Evolutionary conservation across 2,888 invertebrate genomes (phyloP).

Genomic region (Priocnemis perturbator): DNA sequence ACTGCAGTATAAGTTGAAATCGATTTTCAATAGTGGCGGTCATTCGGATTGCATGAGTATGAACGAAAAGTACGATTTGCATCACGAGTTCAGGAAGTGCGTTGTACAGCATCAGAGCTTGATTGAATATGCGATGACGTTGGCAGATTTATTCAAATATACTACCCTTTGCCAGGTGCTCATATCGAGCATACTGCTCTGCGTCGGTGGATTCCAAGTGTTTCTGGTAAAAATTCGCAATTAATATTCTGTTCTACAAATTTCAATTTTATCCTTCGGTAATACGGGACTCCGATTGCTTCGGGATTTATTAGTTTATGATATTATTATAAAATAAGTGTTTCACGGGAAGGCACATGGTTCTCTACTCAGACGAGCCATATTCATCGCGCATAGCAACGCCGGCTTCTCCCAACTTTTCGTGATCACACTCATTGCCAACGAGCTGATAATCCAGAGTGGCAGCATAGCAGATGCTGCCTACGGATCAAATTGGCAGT

Average conservation of each 20-base stretch:
- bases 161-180: conserved; percentile 44
- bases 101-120: conserved; percentile 37
- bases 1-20: conserved; percentile 22
- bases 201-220: conserved; percentile 53
- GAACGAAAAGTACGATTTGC: not conserved
- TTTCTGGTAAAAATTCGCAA: conserved; percentile 52
- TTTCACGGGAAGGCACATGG: conserved; percentile 21
- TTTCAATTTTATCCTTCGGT: no score
- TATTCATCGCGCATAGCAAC: conserved; percentile 34
- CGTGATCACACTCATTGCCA: conserved; percentile 32
- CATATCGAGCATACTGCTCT: conserved; percentile 44
- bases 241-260: no score
- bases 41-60: not conserved
- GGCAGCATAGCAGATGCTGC: not conserved
- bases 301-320: no score
- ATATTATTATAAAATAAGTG: no score
- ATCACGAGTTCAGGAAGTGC: conserved; percentile 27
- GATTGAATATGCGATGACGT: conserved; percentile 38
- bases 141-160: conserved; percentile 44
- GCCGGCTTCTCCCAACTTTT: conserved; percentile 36
- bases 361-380: conserved; percentile 34
- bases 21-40: no score
- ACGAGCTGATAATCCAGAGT: conserved; percentile 34
- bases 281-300: no score
- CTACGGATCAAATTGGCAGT: not conserved